phyloP scores from a whole-genome alignment of 2,888 invertebrate species.

The Ornithoptera priamus region DNA sequence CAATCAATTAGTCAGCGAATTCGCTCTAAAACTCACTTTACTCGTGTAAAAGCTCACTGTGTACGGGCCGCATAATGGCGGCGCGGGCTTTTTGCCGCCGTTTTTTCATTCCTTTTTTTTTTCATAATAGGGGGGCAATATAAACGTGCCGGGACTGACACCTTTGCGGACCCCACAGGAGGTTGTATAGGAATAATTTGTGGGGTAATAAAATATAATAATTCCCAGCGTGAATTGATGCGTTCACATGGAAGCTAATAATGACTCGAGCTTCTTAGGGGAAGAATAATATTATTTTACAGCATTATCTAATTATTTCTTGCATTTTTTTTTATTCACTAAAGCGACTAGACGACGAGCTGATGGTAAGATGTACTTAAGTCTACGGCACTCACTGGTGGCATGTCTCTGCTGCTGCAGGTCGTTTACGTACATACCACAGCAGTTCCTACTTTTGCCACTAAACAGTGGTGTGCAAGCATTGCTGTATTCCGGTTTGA shows the following conservation, averaged over 20 bases:
- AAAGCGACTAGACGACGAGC: no score
- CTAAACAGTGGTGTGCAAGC: no score
- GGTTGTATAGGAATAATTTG: constrained; percentile 65
- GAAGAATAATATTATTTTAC: neutral
- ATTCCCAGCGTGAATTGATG: constrained; percentile 42
- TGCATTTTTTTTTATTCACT: neutral
- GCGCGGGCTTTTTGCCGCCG: constrained; percentile 65
- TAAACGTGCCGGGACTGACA: constrained; percentile 75
- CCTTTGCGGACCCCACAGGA: constrained; percentile 76
- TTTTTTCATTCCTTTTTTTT: constrained; percentile 51
- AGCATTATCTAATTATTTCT: neutral
- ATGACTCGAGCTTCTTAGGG: constrained; percentile 6
- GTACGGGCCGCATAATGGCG: constrained; percentile 49
- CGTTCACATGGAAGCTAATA: constrained; percentile 24
- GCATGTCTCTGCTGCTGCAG: no score
- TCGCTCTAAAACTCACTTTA: constrained; percentile 58
- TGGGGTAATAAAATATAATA: constrained; percentile 74
- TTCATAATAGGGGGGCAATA: constrained; percentile 71
- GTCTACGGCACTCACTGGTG: no score
- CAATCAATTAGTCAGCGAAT: constrained; percentile 76
- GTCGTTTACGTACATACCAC: no score
- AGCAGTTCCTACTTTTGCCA: no score
- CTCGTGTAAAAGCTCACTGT: constrained; percentile 62
- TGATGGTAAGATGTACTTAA: no score
- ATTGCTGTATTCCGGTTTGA: no score